Base-by-base conservation (phyloP, 2,797 vertebrate species). In the Microtus californicus region DNA sequence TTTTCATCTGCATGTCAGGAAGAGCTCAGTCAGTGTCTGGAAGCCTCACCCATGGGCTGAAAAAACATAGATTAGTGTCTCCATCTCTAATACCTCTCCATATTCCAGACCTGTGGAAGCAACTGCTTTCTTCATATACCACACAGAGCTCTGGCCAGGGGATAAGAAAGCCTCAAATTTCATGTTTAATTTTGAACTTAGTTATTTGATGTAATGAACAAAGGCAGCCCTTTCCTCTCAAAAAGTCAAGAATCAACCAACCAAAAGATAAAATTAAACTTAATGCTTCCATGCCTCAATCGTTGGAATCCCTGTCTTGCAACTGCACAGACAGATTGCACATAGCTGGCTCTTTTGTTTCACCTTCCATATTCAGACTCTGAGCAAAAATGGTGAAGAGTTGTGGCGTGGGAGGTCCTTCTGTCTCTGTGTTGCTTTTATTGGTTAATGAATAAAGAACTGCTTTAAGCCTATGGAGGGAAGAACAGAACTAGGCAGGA, bases 271-370 rank as follows among this genome's bases (percentile, higher is more conserved):
- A 71, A 37, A 51, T 27, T 59, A 21, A n/a, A 31, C 5, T 0
- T 1, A 0, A 43, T 76, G 40, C 29, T 74, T 23, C 40, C 12
- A 14, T 43, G 40, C 15, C 48, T 85, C 51, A 48, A 2, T 40
- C 8, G 23, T 14, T n/a, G 40, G 8, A 6, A 37, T 12, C 11
- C 1, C 6, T 19, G 3, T 25, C 19, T 76, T 8, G 0, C 2
- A 29, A 23, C 73, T 40, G 0, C 21, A 45, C 19, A 1, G 25
- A 31, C 40, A 40, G 4, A 29, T 5, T 51, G 17, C 14, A 7
- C 21, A 25, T 7, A 31, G 23, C 5, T 7, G 14, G 11, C 2
- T 73, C 6, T 1, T 1, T 69, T 48, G 11, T 43, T 34, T 45
- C 61, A 10, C 17, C 29, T 11, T 2, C 1, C 29, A 1, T 8